Base-by-base conservation (phyloP, 2,888 invertebrate species). In the Cheilosia urbana region DNA sequence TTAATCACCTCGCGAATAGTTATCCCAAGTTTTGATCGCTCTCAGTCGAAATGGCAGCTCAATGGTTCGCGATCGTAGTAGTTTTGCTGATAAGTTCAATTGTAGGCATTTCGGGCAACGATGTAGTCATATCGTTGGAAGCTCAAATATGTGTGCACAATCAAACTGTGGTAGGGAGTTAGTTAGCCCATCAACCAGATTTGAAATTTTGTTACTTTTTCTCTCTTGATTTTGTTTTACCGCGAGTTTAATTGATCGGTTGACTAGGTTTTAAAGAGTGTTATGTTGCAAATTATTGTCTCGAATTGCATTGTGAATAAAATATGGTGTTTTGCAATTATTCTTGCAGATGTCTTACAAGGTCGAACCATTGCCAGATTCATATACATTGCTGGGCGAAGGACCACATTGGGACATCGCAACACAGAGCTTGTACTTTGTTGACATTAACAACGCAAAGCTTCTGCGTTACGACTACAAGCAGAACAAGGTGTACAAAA, bases 341-440 rank as follows among this genome's bases (percentile, higher is more conserved):
- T 30, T 68, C 24, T 72, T 87, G 0, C 81, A 92, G 92, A 92
- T 92, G 92, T 89, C 91, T 42, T 91, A 91, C 88, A 91, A 91
- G 88, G 88, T 92, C 55, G 92, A 92, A 88, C 88, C 90, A 68
- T 87, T 92, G 30, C 90, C 91, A 45, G 89, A 91, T 72, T 91
- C 91, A 4, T 87, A 88, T 63, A 89, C 90, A 45, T 89, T 93
- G 89, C 92, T 95, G 62, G 96, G 96, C 76, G 96, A 96, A 91
- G 95, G 95, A 19, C 96, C 96, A 0, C 95, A 95, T 90, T 96
- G 96, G 96, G 94, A 95, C 90, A 91, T 93, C 37, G 90, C 90
- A 30, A 93, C 93, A 47, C 94, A 95, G 90, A 93, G 93, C 65
- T 93, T 96, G 11, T 95, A 94, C 92, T 95, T 94, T 90, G 95